Conservation (phyloP, 2,888 invertebrate genomes). For the Drosophila heteroneura region DNA sequence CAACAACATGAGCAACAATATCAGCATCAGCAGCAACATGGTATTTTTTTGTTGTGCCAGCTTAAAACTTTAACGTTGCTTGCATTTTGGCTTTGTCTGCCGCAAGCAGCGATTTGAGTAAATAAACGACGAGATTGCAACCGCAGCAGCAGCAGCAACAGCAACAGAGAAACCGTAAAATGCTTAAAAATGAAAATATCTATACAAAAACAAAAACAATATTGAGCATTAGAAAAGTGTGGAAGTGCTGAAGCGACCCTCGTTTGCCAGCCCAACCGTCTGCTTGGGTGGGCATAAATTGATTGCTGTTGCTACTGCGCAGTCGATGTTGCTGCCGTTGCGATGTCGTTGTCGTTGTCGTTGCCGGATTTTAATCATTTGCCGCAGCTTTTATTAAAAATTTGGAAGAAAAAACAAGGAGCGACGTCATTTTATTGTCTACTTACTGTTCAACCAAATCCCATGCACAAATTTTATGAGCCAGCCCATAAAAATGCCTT, state of each 20-base stretch:
- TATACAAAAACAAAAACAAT: conserved; percentile 28
- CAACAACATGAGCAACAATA: conserved; percentile 43
- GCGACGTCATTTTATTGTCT: conserved; percentile 81
- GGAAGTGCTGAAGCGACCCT: conserved; percentile 69
- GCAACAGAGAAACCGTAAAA: conserved; percentile 67
- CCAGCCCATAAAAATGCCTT: conserved; percentile 77
- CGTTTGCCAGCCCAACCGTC: conserved; percentile 40
- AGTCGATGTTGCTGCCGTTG: conserved; percentile 26
- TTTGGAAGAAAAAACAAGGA: conserved; percentile 32
- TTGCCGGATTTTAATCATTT: conserved; percentile 73
- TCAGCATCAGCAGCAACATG: conserved; percentile 49
- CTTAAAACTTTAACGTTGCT: conserved; percentile 76
- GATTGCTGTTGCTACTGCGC: conserved; percentile 63
- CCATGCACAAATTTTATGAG: conserved; percentile 81
- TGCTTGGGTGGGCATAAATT: conserved; percentile 72
- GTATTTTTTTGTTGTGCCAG: conserved; percentile 59
- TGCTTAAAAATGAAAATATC: conserved; percentile 67
- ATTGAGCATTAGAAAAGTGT: conserved; percentile 37
- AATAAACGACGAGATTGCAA: conserved; percentile 69
- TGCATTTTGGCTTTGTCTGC: conserved; percentile 70
- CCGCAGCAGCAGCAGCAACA: conserved; percentile 58
- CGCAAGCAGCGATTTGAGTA: conserved; percentile 70
- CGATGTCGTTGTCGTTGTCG: conserved; percentile 31
- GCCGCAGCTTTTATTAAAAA: conserved; percentile 76
- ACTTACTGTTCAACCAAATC: conserved; percentile 75